Base-by-base conservation (phyloP, 2,797 vertebrate genomes). In the Sardinella longiceps region DNA sequence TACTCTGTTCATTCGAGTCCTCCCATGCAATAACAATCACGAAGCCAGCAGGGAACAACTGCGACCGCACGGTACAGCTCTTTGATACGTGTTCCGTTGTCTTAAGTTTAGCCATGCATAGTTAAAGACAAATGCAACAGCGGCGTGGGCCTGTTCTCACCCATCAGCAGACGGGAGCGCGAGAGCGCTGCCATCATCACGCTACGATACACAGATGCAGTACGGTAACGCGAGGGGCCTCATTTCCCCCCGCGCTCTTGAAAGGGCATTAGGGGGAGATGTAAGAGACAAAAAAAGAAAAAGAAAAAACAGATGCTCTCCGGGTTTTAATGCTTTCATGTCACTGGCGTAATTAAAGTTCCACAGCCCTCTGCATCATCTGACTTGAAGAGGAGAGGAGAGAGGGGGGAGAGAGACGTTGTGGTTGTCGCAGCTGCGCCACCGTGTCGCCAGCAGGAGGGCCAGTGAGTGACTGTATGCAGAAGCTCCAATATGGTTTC, bases 261-360 rank as follows among this genome's bases (percentile, higher is more conserved):
- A 91, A 90, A 88, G 88, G 87, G 87, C 85, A 91, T 92, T 77
- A 87, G 89, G 90, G 87, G 86, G 88, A 88, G 90, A 91, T 92
- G 90, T 88, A 85, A 84, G 50, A 83, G 66, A 58, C 4, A 20
- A 14, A 80, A 18, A 85, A 81, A 82, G 66, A 82, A 56, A 18
- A 80, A 18, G 85, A 25, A 87, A 85, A 90, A 89, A 90, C 92
- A 93, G 92, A 94, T 94, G 93, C 92, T 92, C 93, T 90, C 87
- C 86, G 85, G 90, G 94, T 92, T 94, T 90, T 92, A 90, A 90
- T 92, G 91, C 92, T 94, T 94, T 90, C 92, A 90, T 93, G 92
- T 93, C 94, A 93, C 88, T 93, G 91, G 89, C 92, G 88, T 92
- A 92, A 94, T 93, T 93, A 93, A 90, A 88, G 87, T 93, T 91